These are phyloP conservation scores for Dinothrombium tinctorium DNA, from an alignment of 1,140 invertebrate species.

Conservation along the genomic window DNA sequence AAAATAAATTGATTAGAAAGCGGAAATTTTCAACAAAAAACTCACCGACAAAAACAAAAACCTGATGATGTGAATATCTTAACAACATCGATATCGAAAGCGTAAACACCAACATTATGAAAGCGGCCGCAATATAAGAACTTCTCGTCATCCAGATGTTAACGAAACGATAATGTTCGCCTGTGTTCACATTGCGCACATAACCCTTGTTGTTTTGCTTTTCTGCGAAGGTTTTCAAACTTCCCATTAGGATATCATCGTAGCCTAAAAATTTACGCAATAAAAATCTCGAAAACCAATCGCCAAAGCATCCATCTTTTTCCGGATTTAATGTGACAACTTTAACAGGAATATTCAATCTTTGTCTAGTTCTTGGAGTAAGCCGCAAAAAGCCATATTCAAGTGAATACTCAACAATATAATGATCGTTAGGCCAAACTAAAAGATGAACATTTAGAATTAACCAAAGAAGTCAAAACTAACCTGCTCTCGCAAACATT, in stretches of 20 bases:
- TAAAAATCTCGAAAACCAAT: constrained; percentile 63
- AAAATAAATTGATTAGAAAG: not conserved
- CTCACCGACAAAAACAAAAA: constrained; percentile 92
- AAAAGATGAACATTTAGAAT: constrained; percentile 2
- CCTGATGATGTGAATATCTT: constrained; percentile 95
- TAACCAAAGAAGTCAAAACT: not conserved
- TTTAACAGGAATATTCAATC: constrained; percentile 72
- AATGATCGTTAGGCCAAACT: constrained; percentile 67
- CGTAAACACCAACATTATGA: constrained; percentile 95
- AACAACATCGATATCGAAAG: constrained; percentile 92
- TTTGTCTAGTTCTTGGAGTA: constrained; percentile 51
- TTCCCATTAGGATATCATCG: constrained; percentile 86
- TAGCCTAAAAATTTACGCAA: constrained; percentile 83
- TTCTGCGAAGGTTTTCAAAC: constrained; percentile 79
- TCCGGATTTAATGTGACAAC: constrained; percentile 70
- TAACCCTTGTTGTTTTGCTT: constrained; percentile 77
- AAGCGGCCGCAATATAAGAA: constrained; percentile 73
- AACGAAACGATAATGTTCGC: constrained; percentile 96
- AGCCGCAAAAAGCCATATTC: constrained; percentile 88
- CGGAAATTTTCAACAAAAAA: constrained; percentile 6
- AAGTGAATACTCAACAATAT: constrained; percentile 90
- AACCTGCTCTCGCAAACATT: constrained; percentile 10
- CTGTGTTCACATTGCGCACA: constrained; percentile 73
- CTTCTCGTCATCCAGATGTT: constrained; percentile 83
- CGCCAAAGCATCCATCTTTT: constrained; percentile 75